phyloP scores from a whole-genome alignment of 2,888 invertebrate genomes.

The Drosophila austrosaltans region DNA sequence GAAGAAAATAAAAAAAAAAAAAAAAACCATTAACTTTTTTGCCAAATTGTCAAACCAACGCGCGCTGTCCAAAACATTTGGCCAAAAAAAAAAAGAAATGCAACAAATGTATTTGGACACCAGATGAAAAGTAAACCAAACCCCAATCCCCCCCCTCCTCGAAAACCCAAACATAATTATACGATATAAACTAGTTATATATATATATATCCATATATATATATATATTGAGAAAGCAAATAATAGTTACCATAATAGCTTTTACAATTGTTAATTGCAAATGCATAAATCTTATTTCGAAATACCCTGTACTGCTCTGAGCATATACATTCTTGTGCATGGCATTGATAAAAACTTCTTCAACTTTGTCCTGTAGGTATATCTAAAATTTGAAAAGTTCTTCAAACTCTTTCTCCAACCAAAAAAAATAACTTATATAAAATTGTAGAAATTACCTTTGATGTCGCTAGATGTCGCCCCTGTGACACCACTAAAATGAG shows the following conservation, averaged over 20 bases:
- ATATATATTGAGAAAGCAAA: conserved; percentile 10
- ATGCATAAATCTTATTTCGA: not conserved
- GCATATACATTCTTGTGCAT: too few relatives aligned
- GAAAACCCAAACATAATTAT: conserved; percentile 46
- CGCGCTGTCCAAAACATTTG: conserved; percentile 74
- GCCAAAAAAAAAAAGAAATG: conserved; percentile 45
- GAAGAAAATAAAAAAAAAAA: not conserved
- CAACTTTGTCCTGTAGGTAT: too few relatives aligned
- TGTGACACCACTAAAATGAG: not conserved
- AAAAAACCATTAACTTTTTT: conserved; percentile 62
- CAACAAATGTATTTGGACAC: conserved; percentile 47
- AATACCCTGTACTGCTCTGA: not conserved
- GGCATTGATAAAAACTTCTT: too few relatives aligned
- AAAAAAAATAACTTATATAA: too few relatives aligned
- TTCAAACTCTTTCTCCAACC: too few relatives aligned
- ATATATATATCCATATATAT: conserved; percentile 29
- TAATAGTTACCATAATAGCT: conserved; percentile 6
- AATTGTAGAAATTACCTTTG: not conserved
- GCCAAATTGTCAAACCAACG: conserved; percentile 78
- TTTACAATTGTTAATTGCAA: not conserved
- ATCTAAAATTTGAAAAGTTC: too few relatives aligned
- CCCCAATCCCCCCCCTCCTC: not conserved
- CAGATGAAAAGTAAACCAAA: conserved; percentile 17
- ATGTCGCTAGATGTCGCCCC: not conserved
- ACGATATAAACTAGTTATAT: conserved; percentile 52